Percentiles rank a stretch among this genome's conserved stretches.
phyloP scores from a whole-genome alignment of 2,113 vertebrate genomes.

The Cisticola juncidis region DNA sequence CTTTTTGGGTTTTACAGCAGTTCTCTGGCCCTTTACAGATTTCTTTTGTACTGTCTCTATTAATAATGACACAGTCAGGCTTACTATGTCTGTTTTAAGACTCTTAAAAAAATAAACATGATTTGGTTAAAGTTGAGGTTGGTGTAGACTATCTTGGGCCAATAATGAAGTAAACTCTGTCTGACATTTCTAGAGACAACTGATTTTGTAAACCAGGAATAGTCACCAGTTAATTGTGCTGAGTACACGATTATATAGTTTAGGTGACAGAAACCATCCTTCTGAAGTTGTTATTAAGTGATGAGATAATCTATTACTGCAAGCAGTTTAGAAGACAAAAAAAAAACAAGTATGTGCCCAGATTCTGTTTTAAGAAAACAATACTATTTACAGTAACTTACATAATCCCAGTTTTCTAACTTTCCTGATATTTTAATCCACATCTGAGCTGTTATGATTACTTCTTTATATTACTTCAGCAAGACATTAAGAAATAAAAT shows the following conservation, averaged over 20 bases:
- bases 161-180: background rate
- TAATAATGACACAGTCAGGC: background rate
- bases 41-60: background rate
- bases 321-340: background rate
- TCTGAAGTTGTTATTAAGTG: background rate
- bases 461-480: background rate
- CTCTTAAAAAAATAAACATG: background rate
- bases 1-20: background rate
- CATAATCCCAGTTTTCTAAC: background rate
- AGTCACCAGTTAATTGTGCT: background rate
- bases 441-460: background rate
- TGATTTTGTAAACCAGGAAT: background rate
- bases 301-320: background rate
- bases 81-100: background rate
- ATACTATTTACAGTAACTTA: background rate
- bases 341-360: background rate
- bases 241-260: background rate
- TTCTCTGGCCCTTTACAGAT: background rate
- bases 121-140: background rate
- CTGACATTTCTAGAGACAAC: background rate
- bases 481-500: background rate
- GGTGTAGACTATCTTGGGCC: background rate
- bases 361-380: background rate
- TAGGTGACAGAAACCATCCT: background rate
- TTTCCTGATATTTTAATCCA: background rate